phyloP scores from a whole-genome alignment of 2,113 vertebrate species.

The Macaca mulatta region DNA sequence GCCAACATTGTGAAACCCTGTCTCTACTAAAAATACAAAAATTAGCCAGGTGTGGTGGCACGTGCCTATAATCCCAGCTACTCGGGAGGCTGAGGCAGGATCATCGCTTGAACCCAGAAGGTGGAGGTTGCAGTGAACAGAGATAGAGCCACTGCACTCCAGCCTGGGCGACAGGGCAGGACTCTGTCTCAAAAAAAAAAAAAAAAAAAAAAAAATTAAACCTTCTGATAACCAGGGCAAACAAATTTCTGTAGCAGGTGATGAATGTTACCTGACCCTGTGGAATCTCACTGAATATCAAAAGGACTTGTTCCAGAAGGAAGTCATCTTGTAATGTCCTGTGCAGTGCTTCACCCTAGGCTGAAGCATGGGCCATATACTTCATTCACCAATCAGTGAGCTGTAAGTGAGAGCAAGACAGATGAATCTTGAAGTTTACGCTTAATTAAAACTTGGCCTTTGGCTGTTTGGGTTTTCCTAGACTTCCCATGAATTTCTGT shows the following conservation, averaged over 20 bases:
- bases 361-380: not conserved
- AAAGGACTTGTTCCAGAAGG: not conserved
- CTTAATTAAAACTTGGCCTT: conserved; percentile 13
- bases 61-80: not conserved
- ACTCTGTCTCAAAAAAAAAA: not conserved
- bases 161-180: not conserved
- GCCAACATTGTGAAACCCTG: not conserved
- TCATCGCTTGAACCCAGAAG: not conserved
- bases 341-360: not conserved
- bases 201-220: not conserved
- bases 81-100: not conserved
- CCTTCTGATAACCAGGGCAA: not conserved
- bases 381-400: not conserved
- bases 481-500: not conserved
- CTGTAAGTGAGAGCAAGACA: not conserved
- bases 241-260: not conserved
- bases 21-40: not conserved
- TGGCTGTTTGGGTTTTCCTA: not conserved
- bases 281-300: not conserved
- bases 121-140: not conserved
- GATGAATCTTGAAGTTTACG: not conserved
- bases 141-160: not conserved
- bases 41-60: not conserved
- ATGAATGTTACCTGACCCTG: not conserved
- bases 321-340: not conserved